Evolutionary conservation across 2,113 vertebrate species (phyloP).

Genomic region (Caloenas nicobarica): DNA sequence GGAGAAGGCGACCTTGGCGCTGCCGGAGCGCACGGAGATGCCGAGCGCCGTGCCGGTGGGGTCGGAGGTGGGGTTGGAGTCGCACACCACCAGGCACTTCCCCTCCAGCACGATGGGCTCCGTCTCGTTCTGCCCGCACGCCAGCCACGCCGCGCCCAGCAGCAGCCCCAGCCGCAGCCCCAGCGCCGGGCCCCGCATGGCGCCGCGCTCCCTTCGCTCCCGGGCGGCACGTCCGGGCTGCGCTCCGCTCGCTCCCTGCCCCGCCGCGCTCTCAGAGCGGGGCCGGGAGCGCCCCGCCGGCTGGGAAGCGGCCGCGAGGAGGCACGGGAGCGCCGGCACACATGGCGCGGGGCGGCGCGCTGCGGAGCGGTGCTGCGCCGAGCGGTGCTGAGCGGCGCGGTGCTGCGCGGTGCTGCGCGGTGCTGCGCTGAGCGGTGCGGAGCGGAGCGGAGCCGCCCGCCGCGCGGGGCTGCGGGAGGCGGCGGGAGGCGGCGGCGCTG

Average conservation of each 20-base stretch:
- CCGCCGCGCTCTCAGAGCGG: constrained; percentile 61
- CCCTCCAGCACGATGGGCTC: constrained; percentile 95
- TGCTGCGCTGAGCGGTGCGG: too few relatives aligned
- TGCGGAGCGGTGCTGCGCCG: too few relatives aligned
- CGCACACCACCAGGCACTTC: constrained; percentile 95
- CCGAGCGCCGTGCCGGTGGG: constrained; percentile 93
- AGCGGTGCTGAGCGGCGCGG: too few relatives aligned
- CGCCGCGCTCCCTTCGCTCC: constrained; percentile 26
- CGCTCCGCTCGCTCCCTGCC: constrained; percentile 5
- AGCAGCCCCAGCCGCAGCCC: constrained; percentile 70
- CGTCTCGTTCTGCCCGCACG: constrained; percentile 90
- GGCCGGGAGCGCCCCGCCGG: constrained; percentile 55
- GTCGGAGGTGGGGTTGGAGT: constrained; percentile 93
- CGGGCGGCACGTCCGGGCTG: neutral
- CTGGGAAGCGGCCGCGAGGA: constrained; percentile 73
- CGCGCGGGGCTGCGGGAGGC: too few relatives aligned
- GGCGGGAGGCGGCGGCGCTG: too few relatives aligned
- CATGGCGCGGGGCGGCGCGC: too few relatives aligned
- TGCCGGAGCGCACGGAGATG: constrained; percentile 94
- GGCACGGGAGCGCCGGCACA: neutral
- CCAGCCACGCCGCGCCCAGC: constrained; percentile 81
- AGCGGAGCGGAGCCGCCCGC: too few relatives aligned
- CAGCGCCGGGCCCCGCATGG: neutral
- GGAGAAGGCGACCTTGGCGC: constrained; percentile 96
- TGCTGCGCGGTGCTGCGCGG: too few relatives aligned